Base-by-base conservation (phyloP, 1,140 invertebrate species). In the Eufriesea mexicana region DNA sequence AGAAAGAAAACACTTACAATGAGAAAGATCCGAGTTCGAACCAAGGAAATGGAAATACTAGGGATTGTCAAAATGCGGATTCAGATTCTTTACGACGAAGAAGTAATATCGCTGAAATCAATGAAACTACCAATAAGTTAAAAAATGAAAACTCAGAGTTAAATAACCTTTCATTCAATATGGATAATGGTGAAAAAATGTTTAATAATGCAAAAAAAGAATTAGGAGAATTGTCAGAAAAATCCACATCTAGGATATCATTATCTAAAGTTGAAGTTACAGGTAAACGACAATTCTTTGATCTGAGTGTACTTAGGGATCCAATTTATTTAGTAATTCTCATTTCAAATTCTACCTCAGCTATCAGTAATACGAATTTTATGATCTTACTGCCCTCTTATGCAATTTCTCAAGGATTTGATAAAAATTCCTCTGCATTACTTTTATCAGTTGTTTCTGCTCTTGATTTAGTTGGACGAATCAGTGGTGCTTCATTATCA, bases 281-380 rank as follows among this genome's bases (percentile, higher is more conserved):
- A 51, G 35, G 79, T 54, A 86, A 71, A 54, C 94, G 92, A 28
- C 96, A 96, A 87, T 96, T 97, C 78, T 97, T 97, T 84, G 97
- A 97, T 85, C 89, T 97, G 0, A 95, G 96, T 28, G 92, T 97
- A 2, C 90, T 98, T 2, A 96, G 94, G 91, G 97, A 98, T 92
- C 97, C 97, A 0, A 95, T 97, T 62, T 98, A 97, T 89, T 92
- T 97, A 47, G 95, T 98, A 6, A 97, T 98, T 64, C 90, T 98
- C 10, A 96, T 97, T 83, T 97, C 97, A 0, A 97, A 97, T 89
- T 97, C 96, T 51, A 97, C 97, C 0, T 97, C 96, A 83, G 97
- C 97, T 2, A 97, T 98, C 73, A 97, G 97, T 72, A 97, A 97
- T 86, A 97, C 97, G 0, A 98, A 98, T 92, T 97, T 98, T 79